Evolutionary conservation across 2,113 vertebrate species (phyloP).

Genomic region (Cebus imitator): DNA sequence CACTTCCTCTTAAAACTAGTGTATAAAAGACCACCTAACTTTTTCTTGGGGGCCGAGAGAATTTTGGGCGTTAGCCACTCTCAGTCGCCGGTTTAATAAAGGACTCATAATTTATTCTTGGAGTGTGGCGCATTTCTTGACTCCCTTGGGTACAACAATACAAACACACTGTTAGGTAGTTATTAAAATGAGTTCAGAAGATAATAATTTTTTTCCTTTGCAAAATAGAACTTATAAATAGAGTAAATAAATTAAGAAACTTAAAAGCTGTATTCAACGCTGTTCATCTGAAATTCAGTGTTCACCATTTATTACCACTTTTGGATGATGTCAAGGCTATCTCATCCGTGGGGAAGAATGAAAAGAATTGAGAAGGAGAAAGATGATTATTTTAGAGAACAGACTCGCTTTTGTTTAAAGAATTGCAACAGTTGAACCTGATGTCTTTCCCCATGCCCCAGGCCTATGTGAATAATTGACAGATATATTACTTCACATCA

Average conservation of each 20-base stretch:
- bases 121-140: no score
- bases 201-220: constrained; percentile 55
- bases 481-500: constrained; percentile 46
- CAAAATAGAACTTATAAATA: constrained; percentile 70
- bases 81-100: no score
- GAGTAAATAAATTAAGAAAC: constrained; percentile 49
- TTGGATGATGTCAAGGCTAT: constrained; percentile 50
- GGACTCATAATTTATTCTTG: no score
- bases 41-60: no score
- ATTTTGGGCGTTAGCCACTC: no score
- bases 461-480: constrained; percentile 56
- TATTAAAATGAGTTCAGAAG: constrained; percentile 69
- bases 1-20: no score
- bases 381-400: constrained; percentile 68
- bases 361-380: constrained; percentile 53
- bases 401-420: constrained; percentile 62
- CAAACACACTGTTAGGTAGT: constrained; percentile 50
- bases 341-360: constrained; percentile 65
- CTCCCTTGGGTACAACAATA: no score
- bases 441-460: neutral
- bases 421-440: constrained; percentile 50
- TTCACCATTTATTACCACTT: constrained; percentile 44
- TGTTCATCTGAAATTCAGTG: constrained; percentile 50
- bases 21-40: no score
- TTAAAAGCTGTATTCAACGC: constrained; percentile 48